phyloP scores from a whole-genome alignment of 2,113 vertebrate genomes.

The Pagrus major region DNA sequence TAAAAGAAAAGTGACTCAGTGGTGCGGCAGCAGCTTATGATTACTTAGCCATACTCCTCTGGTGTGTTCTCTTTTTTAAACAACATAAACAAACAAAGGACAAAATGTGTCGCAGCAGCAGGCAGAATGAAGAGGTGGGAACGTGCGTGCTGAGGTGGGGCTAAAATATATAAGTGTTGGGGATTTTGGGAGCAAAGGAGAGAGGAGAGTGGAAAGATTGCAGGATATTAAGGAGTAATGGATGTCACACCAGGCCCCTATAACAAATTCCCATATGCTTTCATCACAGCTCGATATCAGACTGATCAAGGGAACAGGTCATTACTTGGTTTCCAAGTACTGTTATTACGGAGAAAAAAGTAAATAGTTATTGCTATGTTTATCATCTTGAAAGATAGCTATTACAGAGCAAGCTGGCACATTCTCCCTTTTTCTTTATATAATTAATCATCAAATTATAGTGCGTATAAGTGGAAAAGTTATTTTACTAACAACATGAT shows the following conservation, averaged over 20 bases:
- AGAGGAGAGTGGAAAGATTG: slow-evolving; percentile 69
- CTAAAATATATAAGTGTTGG: slow-evolving; percentile 45
- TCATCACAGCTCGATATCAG: slow-evolving; percentile 79
- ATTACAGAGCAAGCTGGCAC: slow-evolving; percentile 52
- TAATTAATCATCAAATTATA: slow-evolving; percentile 65
- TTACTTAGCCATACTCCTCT: slow-evolving; percentile 64
- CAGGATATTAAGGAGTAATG: slow-evolving; percentile 81
- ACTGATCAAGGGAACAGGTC: slow-evolving; percentile 83
- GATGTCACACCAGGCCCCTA: slow-evolving; percentile 76
- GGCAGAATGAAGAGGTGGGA: slow-evolving; percentile 51
- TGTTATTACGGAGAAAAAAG: slow-evolving; percentile 77
- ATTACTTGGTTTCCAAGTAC: slow-evolving; percentile 73
- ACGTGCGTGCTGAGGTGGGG: slow-evolving; percentile 46
- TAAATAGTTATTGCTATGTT: slow-evolving; percentile 76
- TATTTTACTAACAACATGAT: slow-evolving; percentile 32
- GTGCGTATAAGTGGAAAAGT: slow-evolving; percentile 26
- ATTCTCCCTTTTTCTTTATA: slow-evolving; percentile 63
- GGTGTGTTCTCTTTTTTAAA: slow-evolving; percentile 54
- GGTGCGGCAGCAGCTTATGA: slow-evolving; percentile 63
- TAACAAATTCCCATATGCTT: slow-evolving; percentile 81
- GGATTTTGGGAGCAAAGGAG: slow-evolving; percentile 59
- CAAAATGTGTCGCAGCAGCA: slow-evolving; percentile 64
- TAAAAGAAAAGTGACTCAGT: slow-evolving; percentile 71
- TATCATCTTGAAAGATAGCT: slow-evolving; percentile 75
- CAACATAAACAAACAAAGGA: slow-evolving; percentile 67